phyloP scores from a whole-genome alignment of 2,797 vertebrate genomes.

The Sus cebifrons region DNA sequence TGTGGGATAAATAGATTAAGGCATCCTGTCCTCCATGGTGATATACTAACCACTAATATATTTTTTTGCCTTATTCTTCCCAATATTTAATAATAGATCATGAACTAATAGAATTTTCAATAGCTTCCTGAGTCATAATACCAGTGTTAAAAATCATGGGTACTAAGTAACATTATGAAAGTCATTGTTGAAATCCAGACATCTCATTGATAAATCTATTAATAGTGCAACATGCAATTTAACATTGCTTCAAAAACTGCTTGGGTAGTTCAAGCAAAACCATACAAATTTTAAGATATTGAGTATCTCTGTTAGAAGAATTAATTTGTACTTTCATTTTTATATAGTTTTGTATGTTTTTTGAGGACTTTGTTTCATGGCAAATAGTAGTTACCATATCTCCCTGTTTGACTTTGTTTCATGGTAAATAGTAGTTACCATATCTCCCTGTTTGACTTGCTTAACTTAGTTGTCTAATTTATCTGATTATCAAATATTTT shows the following conservation, averaged over 20 bases:
- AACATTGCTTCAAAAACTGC: neutral
- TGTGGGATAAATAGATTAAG: neutral
- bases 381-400: neutral
- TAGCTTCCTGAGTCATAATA: constrained; percentile 12
- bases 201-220: neutral
- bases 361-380: constrained; percentile 34
- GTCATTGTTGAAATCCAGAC: neutral
- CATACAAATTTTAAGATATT: neutral
- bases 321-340: constrained; percentile 31
- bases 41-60: constrained; percentile 12
- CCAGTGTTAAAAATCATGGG: neutral
- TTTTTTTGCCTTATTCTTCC: constrained; percentile 55
- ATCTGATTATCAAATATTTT: constrained; percentile 42
- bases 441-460: neutral
- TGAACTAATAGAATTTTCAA: neutral
- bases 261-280: neutral
- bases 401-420: neutral
- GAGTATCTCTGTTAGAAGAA: neutral
- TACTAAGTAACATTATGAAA: neutral
- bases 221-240: neutral
- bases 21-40: neutral
- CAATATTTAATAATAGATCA: constrained; percentile 43
- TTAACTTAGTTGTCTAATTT: constrained; percentile 32
- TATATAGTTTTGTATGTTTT: neutral
- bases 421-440: neutral